phyloP scores from a whole-genome alignment of 2,113 vertebrate species.

The Mungos mungo region DNA sequence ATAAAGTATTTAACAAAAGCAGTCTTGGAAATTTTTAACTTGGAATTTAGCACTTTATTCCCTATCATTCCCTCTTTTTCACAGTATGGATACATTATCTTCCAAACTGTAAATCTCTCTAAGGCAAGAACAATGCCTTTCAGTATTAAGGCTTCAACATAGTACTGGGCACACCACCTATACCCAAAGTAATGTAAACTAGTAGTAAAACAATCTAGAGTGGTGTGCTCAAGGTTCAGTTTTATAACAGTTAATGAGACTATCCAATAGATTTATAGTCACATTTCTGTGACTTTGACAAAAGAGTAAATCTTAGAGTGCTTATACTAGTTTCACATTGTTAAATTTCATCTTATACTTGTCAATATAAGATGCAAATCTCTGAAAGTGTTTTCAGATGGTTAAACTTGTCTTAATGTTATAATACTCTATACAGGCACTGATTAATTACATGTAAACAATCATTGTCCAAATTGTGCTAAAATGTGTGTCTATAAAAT shows the following conservation, averaged over 20 bases:
- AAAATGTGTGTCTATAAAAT: neutral
- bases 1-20: neutral
- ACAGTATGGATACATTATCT: neutral
- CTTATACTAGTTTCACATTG: neutral
- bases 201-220: neutral
- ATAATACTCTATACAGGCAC: neutral
- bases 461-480: neutral
- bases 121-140: neutral
- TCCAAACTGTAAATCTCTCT: neutral
- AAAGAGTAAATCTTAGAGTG: neutral
- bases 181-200: neutral
- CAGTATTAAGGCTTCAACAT: neutral
- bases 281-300: neutral
- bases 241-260: neutral
- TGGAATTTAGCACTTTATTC: neutral
- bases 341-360: neutral
- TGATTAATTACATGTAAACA: neutral
- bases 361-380: neutral
- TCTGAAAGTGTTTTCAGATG: neutral
- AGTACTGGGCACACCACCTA: neutral
- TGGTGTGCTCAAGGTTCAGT: neutral
- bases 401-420: neutral
- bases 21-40: slow-evolving; percentile 10
- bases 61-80: neutral
- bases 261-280: neutral